A percentile compares a stretch with the other conserved stretches of the same genome.
phyloP scores from a whole-genome alignment of 2,888 invertebrate genomes.

The Monochamus alternatus region DNA sequence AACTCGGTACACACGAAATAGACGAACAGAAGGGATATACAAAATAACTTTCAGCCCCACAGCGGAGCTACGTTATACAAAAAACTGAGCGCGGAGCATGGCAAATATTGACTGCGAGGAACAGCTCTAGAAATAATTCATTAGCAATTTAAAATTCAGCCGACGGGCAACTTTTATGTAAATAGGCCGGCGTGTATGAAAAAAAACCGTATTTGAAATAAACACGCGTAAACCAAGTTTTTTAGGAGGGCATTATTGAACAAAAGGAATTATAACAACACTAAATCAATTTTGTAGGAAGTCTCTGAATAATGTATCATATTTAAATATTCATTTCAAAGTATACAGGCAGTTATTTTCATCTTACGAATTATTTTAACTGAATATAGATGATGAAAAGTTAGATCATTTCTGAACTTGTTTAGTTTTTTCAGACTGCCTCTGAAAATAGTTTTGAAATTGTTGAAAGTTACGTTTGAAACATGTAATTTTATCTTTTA shows the following conservation, averaged over 20 bases:
- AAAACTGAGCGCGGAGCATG: background rate
- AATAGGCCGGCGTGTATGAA: background rate
- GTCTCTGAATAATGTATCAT: no score
- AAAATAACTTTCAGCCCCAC: conserved; percentile 28
- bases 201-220: background rate
- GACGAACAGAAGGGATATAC: conserved; percentile 21
- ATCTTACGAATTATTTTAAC: no score
- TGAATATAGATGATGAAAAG: no score
- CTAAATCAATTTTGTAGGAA: no score
- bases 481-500: no score
- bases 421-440: no score
- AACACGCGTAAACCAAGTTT: background rate
- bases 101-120: conserved; percentile 16
- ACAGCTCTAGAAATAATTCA: conserved; percentile 13
- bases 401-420: no score
- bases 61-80: background rate
- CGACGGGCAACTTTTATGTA: conserved; percentile 3
- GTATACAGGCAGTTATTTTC: no score
- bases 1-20: background rate
- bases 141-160: conserved; percentile 19
- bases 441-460: no score
- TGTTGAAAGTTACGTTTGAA: no score
- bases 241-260: background rate
- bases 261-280: background rate
- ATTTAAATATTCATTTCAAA: no score